A percentile compares a stretch with the other conserved stretches of the same genome.
Evolutionary conservation across 2,113 vertebrate species (phyloP).

Genomic region (Plecturocebus donacophilus): DNA sequence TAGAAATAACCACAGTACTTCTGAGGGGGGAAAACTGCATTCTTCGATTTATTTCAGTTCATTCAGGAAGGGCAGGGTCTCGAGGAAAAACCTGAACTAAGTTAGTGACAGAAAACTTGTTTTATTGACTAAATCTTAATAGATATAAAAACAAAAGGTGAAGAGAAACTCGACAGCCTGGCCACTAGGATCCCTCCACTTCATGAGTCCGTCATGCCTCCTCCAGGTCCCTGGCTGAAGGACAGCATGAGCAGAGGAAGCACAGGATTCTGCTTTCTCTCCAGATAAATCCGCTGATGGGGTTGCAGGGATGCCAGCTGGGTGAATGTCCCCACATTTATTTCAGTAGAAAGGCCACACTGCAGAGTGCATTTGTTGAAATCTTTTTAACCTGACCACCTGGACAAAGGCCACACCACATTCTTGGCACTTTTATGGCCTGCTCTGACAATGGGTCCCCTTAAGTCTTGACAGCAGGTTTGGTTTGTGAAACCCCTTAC

Average conservation of each 20-base stretch:
- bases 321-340: conserved; percentile 65
- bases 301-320: conserved; percentile 61
- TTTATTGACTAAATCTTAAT: background rate
- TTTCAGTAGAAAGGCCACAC: conserved; percentile 59
- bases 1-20: background rate
- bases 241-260: conserved; percentile 67
- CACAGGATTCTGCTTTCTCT: conserved; percentile 74
- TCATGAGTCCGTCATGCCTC: conserved; percentile 68
- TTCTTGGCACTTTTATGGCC: conserved; percentile 77
- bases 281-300: conserved; percentile 67
- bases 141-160: background rate
- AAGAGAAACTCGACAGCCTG: background rate
- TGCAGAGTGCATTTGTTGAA: conserved; percentile 72
- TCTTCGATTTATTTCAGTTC: background rate
- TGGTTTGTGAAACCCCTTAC: conserved; percentile 71
- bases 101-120: background rate
- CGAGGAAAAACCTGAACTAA: background rate
- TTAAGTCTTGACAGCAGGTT: conserved; percentile 81
- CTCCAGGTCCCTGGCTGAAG: conserved; percentile 39
- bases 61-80: background rate
- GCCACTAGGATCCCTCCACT: conserved; percentile 40
- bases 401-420: conserved; percentile 75
- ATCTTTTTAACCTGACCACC: conserved; percentile 75
- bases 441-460: conserved; percentile 73
- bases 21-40: background rate